Evolutionary conservation across 1,140 invertebrate species (phyloP).

Genomic region (Drosophila eugracilis): DNA sequence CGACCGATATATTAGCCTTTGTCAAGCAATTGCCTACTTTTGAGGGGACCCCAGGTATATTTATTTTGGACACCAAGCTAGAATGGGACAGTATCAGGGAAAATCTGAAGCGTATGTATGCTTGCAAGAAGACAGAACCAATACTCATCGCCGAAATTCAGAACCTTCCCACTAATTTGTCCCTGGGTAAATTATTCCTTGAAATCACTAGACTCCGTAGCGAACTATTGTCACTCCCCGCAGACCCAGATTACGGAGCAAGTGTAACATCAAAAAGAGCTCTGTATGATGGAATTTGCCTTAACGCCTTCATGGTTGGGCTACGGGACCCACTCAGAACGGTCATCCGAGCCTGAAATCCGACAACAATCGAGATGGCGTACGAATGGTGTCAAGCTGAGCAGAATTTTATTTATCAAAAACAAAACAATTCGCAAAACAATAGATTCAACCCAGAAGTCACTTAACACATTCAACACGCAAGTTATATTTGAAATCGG

Average conservation of each 20-base stretch:
- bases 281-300: neutral
- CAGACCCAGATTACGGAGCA: neutral
- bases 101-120: neutral
- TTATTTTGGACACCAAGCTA: neutral
- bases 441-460: neutral
- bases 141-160: neutral
- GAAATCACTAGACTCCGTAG: neutral
- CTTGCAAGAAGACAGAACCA: neutral
- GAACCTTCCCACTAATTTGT: neutral
- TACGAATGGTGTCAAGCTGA: too few species aligned
- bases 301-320: neutral
- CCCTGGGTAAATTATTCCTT: slow-evolving; percentile 1
- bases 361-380: too few species aligned
- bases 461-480: neutral
- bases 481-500: neutral
- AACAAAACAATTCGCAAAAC: neutral
- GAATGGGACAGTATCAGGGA: neutral
- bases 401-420: neutral
- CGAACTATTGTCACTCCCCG: neutral
- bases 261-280: neutral
- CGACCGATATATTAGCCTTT: too few species aligned
- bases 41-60: neutral
- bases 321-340: slow-evolving; percentile 1
- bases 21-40: too few species aligned
- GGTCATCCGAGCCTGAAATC: neutral